Evolutionary conservation across 1,140 invertebrate species (phyloP).

Genomic region (Bombus confusus): DNA sequence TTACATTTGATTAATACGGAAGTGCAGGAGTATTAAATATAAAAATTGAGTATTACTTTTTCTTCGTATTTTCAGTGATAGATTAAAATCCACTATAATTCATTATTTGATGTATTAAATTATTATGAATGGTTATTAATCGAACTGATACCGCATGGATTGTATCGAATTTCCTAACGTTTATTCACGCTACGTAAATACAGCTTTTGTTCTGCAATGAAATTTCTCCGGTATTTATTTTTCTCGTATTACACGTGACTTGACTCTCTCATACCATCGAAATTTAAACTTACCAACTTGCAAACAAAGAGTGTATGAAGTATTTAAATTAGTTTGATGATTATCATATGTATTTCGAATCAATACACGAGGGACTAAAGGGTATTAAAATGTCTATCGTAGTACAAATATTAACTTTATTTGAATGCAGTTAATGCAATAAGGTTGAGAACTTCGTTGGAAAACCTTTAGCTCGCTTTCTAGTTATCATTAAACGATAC

Average conservation of each 20-base stretch:
- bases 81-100: neutral
- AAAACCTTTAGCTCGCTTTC: too few species aligned
- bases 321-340: neutral
- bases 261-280: too few species aligned
- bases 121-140: neutral
- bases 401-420: conserved; percentile 17
- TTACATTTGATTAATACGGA: neutral
- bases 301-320: neutral
- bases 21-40: neutral
- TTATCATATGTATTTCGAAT: neutral
- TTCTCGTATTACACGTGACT: neutral
- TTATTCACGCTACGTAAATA: neutral
- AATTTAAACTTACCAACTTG: neutral
- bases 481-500: conserved; percentile 19
- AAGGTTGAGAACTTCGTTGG: neutral
- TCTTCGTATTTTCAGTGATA: neutral
- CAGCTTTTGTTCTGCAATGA: neutral
- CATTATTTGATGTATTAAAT: neutral
- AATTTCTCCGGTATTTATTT: neutral
- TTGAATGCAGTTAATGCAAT: neutral
- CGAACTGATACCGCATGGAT: neutral
- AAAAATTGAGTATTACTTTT: neutral
- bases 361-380: too few species aligned
- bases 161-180: neutral
- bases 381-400: neutral